Evolutionary conservation across 1,140 invertebrate species (phyloP).

Genomic region (Monochamus saltuarius): DNA sequence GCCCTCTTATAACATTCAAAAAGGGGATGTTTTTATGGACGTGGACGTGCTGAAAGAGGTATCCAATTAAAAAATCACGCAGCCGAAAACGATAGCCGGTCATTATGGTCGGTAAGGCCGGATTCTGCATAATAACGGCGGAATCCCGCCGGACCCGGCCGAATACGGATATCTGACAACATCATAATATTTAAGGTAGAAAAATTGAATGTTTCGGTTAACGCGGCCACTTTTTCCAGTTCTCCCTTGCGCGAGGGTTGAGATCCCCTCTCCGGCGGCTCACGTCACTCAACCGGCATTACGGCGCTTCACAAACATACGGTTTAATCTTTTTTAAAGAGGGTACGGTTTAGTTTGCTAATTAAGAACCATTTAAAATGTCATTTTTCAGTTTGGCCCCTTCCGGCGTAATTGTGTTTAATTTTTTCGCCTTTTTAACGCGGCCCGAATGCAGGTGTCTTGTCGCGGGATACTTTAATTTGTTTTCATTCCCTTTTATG

Average conservation of each 20-base stretch:
- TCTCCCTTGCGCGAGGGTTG: conserved; percentile 25
- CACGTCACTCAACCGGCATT: conserved; percentile 50
- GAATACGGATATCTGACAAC: conserved; percentile 28
- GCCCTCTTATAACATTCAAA: too few relatives aligned
- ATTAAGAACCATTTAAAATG: conserved; percentile 52
- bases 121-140: too few relatives aligned
- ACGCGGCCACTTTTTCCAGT: conserved; percentile 38
- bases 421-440: conserved; percentile 27
- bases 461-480: neutral
- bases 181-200: conserved; percentile 38
- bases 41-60: too few relatives aligned
- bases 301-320: conserved; percentile 50
- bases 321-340: conserved; percentile 52
- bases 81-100: too few relatives aligned
- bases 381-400: conserved; percentile 46
- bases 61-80: too few relatives aligned
- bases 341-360: conserved; percentile 50
- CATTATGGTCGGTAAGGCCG: too few relatives aligned
- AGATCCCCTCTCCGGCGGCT: conserved; percentile 33
- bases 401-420: conserved; percentile 26
- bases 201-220: conserved; percentile 41
- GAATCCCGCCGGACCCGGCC: too few relatives aligned
- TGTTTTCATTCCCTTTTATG: neutral
- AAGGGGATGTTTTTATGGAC: too few relatives aligned
- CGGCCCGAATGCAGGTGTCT: neutral